These are phyloP conservation scores for Nymphalis urticae DNA, from an alignment of 2,888 invertebrate species.

Conservation along the genomic window DNA sequence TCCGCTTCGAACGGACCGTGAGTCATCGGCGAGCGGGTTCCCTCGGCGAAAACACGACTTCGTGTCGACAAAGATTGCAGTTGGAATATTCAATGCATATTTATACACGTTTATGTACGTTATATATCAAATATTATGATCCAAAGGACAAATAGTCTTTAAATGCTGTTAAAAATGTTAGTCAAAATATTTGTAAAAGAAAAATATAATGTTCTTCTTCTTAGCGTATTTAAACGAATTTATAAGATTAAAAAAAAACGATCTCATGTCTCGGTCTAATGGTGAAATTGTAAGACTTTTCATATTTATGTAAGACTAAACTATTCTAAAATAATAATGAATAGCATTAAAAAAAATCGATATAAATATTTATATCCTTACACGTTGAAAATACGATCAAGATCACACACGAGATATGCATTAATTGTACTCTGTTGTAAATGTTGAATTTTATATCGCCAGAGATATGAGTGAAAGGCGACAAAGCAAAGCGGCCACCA, in stretches of 20 bases:
- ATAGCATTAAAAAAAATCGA: neutral
- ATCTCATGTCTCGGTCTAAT: neutral
- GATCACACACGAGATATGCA: neutral
- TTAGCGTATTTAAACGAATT: too few species aligned
- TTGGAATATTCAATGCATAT: constrained; percentile 36
- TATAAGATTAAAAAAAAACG: too few species aligned
- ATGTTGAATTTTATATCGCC: neutral
- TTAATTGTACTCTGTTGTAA: constrained; percentile 2
- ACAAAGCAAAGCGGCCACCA: neutral
- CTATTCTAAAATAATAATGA: neutral
- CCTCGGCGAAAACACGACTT: constrained; percentile 53
- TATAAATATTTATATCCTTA: neutral
- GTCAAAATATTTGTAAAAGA: too few species aligned
- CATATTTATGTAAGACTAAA: too few species aligned
- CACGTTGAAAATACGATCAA: constrained; percentile 4
- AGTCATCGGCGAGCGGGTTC: constrained; percentile 63
- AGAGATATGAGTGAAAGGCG: constrained; percentile 14
- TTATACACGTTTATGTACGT: too few species aligned
- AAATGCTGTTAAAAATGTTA: too few species aligned
- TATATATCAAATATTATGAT: too few species aligned
- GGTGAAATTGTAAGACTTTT: too few species aligned
- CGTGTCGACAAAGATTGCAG: constrained; percentile 41
- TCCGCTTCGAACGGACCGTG: constrained; percentile 42
- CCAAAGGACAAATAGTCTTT: too few species aligned
- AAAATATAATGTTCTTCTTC: too few species aligned